A percentile compares a stretch with the other conserved stretches of the same genome.
Conservation (phyloP, 2,888 invertebrate genomes). For the Torymus auratus region DNA sequence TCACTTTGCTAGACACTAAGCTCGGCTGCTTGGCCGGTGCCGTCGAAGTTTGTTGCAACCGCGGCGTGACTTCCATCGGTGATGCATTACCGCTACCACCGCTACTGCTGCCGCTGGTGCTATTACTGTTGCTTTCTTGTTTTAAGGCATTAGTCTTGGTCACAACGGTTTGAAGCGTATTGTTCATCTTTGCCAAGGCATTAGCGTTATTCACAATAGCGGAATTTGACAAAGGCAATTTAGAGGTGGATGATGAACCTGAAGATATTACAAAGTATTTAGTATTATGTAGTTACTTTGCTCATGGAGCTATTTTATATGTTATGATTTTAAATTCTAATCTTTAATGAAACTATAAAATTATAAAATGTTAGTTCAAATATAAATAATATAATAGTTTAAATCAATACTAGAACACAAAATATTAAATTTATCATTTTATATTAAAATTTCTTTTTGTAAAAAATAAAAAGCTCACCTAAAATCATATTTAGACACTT, state of each 20-base stretch:
- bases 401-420: too few relatives aligned
- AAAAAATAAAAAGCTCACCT: constrained; percentile 22
- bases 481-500: constrained; percentile 73
- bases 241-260: constrained; percentile 69
- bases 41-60: constrained; percentile 20
- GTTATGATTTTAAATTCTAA: too few relatives aligned
- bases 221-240: constrained; percentile 72
- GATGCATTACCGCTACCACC: constrained; percentile 40
- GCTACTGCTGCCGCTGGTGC: constrained; percentile 27
- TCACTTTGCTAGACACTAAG: constrained; percentile 69
- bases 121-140: constrained; percentile 64
- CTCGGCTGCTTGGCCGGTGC: constrained; percentile 49
- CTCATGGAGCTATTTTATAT: too few relatives aligned
- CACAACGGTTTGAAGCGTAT: constrained; percentile 70
- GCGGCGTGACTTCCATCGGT: constrained; percentile 30
- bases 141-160: constrained; percentile 73
- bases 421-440: too few relatives aligned
- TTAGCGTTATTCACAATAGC: constrained; percentile 71
- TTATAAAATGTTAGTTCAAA: too few relatives aligned
- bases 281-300: too few relatives aligned
- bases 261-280: neutral
- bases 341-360: too few relatives aligned
- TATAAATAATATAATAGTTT: too few relatives aligned
- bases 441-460: too few relatives aligned
- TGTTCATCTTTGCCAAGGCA: constrained; percentile 71